Percentiles rank a stretch among this genome's conserved stretches.
Evolutionary conservation across 1,140 invertebrate genomes (phyloP).

Genomic region (Oreohelix idahoensis): DNA sequence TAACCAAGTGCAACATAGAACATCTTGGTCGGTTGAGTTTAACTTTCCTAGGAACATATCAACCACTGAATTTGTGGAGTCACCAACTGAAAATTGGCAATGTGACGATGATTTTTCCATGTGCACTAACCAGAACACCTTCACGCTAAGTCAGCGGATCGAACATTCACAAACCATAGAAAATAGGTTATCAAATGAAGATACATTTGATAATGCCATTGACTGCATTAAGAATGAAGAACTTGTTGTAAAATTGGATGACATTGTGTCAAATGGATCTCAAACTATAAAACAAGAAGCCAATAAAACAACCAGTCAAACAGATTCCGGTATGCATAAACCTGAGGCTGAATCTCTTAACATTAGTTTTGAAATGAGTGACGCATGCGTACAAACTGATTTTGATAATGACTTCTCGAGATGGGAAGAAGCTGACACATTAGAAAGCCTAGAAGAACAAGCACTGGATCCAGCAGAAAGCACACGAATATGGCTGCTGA

Average conservation of each 20-base stretch:
- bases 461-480: slow-evolving; percentile 32
- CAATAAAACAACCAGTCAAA: background rate
- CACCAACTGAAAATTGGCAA: slow-evolving; percentile 27
- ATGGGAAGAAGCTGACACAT: slow-evolving; percentile 18
- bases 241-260: background rate
- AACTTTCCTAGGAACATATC: slow-evolving; percentile 23
- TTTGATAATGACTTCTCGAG: slow-evolving; percentile 26
- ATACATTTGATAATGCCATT: background rate
- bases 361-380: slow-evolving; percentile 5
- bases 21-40: background rate
- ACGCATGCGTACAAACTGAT: slow-evolving; percentile 30
- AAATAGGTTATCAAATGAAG: background rate
- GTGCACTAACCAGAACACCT: background rate
- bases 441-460: slow-evolving; percentile 1
- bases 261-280: background rate
- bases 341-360: background rate
- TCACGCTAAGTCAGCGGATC: background rate
- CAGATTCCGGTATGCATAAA: background rate
- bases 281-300: background rate
- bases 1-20: too few species aligned
- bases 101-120: background rate
- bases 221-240: background rate
- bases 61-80: background rate
- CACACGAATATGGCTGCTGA: slow-evolving; percentile 29
- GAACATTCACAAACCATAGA: background rate